These are phyloP conservation scores for Cataglyphis hispanica DNA, from an alignment of 1,140 invertebrate species.

Conservation along the genomic window DNA sequence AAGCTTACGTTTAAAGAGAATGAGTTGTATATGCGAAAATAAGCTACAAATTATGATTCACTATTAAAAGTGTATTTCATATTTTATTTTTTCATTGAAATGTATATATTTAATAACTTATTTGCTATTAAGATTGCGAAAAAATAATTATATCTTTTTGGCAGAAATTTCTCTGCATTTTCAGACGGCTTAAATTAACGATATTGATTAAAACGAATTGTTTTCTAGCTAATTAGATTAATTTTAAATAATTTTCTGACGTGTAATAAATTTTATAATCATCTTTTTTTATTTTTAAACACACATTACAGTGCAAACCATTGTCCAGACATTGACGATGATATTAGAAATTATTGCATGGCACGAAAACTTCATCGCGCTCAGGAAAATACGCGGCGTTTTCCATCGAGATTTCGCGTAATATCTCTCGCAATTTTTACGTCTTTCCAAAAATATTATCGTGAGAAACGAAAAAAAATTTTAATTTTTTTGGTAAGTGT, in stretches of 20 bases:
- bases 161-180: conserved; percentile 14
- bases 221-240: conserved; percentile 2
- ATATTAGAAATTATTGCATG: conserved; percentile 29
- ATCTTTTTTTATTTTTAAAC: background rate
- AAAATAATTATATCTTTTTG: background rate
- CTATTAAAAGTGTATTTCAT: background rate
- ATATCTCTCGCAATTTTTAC: conserved; percentile 49
- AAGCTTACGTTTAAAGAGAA: conserved; percentile 37
- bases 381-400: background rate
- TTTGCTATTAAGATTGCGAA: background rate
- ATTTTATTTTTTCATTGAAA: background rate
- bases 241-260: background rate
- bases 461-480: conserved; percentile 1
- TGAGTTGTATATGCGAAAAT: conserved; percentile 29
- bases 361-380: background rate
- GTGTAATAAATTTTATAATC: conserved; percentile 10
- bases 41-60: background rate
- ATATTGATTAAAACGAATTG: conserved; percentile 19
- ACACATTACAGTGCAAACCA: background rate
- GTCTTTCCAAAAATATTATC: conserved; percentile 1
- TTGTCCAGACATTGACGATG: background rate
- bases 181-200: conserved; percentile 6
- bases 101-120: background rate
- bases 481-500: conserved; percentile 31
- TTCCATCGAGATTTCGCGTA: background rate